Conservation (phyloP, 2,888 invertebrate genomes). For the Agrypnus murinus region DNA sequence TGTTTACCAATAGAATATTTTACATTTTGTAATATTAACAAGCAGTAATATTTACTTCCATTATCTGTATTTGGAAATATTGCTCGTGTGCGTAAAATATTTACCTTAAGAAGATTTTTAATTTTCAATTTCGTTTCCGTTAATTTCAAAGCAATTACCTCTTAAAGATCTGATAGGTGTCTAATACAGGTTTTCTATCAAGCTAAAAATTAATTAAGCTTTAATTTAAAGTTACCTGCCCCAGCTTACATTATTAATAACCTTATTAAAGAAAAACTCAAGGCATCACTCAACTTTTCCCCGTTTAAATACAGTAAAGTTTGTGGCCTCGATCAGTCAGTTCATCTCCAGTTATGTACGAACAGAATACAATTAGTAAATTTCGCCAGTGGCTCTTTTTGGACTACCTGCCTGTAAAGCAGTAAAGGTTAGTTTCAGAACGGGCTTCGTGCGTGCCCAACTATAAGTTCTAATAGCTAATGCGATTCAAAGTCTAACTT, state of each 20-base stretch:
- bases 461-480: conserved; percentile 50
- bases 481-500: conserved; percentile 46
- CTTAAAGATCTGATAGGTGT: too few species aligned
- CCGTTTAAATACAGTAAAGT: too few species aligned
- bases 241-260: not conserved
- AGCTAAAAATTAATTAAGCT: not conserved
- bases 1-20: too few species aligned
- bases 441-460: conserved; percentile 42
- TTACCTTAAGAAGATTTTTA: too few species aligned
- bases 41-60: too few species aligned
- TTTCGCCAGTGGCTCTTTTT: conserved; percentile 29
- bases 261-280: not conserved
- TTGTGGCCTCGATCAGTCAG: not conserved
- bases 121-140: too few species aligned
- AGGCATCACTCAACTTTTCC: not conserved
- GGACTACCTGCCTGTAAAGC: conserved; percentile 34
- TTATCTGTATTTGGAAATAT: too few species aligned
- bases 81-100: too few species aligned
- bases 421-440: conserved; percentile 18
- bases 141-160: too few species aligned
- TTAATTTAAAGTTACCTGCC: not conserved
- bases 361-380: conserved; percentile 25
- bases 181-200: too few species aligned
- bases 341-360: conserved; percentile 15
- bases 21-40: too few species aligned